A percentile compares a stretch with the other conserved stretches of the same genome.
Conservation (phyloP, 2,888 invertebrate species). For the Laspeyria flexula region DNA sequence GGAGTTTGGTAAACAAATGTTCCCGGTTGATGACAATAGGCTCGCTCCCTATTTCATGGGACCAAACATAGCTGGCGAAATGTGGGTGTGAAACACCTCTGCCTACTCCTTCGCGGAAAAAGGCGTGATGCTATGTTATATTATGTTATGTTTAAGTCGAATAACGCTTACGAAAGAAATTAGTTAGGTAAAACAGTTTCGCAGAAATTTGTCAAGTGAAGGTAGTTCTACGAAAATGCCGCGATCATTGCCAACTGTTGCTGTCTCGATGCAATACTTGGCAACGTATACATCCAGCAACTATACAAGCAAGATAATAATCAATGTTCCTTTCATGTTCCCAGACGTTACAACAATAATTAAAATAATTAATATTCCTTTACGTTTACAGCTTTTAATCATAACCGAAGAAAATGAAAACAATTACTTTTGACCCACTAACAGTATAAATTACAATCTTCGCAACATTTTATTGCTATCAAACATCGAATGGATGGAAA, state of each 20-base stretch:
- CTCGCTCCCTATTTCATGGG: no score
- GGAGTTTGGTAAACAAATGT: no score
- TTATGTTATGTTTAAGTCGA: no score
- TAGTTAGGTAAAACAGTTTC: no score
- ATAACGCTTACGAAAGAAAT: no score
- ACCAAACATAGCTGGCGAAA: no score
- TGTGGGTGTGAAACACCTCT: no score
- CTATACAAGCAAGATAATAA: not conserved
- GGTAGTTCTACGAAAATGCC: not conserved
- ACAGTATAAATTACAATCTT: not conserved
- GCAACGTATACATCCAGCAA: not conserved
- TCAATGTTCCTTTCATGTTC: not conserved
- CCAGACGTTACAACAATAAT: not conserved
- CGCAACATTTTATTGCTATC: conserved; percentile 5
- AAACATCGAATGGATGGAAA: conserved; percentile 19
- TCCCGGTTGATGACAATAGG: no score
- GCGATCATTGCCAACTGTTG: not conserved
- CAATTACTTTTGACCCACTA: conserved; percentile 6
- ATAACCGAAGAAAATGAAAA: not conserved
- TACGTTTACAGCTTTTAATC: conserved; percentile 5
- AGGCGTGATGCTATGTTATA: no score
- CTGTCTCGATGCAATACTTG: not conserved
- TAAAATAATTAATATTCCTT: not conserved
- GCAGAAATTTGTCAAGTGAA: no score
- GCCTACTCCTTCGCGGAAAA: no score